Conservation (phyloP, 2,113 vertebrate species). For the Sula dactylatra region DNA sequence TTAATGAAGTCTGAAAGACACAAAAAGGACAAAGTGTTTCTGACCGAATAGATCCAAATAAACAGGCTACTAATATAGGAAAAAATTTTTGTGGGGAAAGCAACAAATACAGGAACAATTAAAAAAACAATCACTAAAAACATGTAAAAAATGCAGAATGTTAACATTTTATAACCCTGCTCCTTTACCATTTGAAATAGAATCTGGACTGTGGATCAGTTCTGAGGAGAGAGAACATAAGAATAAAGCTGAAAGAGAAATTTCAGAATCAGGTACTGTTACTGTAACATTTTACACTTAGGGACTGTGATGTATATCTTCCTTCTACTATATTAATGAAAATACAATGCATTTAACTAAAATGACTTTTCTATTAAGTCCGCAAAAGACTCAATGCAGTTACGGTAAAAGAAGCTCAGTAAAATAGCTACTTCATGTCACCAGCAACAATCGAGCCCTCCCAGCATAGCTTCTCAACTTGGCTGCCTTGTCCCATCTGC, state of each 20-base stretch:
- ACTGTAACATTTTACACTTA: not conserved
- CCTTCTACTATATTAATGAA: not conserved
- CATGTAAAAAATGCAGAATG: not conserved
- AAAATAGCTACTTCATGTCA: not conserved
- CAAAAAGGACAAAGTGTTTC: not conserved
- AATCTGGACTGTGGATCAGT: not conserved
- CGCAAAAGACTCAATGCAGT: not conserved
- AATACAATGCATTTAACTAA: not conserved
- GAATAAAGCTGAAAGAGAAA: not conserved
- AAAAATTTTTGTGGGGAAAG: not conserved
- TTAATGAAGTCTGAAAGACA: conserved; percentile 43
- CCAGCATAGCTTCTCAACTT: not conserved
- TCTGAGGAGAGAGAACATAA: not conserved
- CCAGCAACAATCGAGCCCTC: not conserved
- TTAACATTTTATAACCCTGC: not conserved
- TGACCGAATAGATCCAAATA: not conserved
- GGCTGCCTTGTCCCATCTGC: not conserved
- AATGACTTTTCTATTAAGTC: not conserved
- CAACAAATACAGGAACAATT: not conserved
- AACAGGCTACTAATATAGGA: not conserved
- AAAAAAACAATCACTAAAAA: not conserved
- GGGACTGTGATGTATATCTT: not conserved
- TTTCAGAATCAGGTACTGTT: not conserved
- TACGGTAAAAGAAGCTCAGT: not conserved
- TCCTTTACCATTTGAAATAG: not conserved